Base-by-base conservation (phyloP, 2,888 invertebrate species). In the Junonia oenone region DNA sequence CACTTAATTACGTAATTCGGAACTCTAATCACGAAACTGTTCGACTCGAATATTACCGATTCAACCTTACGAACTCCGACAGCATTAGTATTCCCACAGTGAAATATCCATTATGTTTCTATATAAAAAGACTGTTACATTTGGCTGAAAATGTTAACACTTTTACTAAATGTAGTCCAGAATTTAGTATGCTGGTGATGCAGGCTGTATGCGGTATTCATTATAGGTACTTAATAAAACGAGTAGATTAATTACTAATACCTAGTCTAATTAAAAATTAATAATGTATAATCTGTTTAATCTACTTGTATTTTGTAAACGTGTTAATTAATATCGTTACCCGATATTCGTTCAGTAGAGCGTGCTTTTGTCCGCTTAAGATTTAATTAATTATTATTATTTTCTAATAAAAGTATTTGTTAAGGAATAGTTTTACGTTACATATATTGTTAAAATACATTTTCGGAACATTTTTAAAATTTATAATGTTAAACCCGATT, bases 1-100 rank as follows among this genome's bases (percentile, higher is more conserved):
- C 40, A 56, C 53, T 31, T 54, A 54, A 56, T 56, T 37, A 51
- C 29, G 52, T 53, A 56, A 56, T 59, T 59, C 46, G 35, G 55
- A 53, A 52, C 50, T 43, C 56, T 53, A 46, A 56, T 56, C 59
- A 56, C 50, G 55, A 49, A 49, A 5, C 48, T 22, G 55, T 49
- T 49, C n/a, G 45, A 52, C 50, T 45, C 45, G 56, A 56, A 56
- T 51, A 56, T 51, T 47, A 51, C 52, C 48, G 37, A 52, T 49
- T 45, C 38, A 49, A 52, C 43, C 47, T 40, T 27, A 14, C 33
- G 47, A 48, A 37, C 47, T 51, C 48, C 56, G 40, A 27, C 43
- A 31, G 26, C 49, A 47, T 56, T 51, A 33, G 38, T 37, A 56
- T 51, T 56, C 51, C 33, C 27, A 15, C 26, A 9, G 29, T 33